A percentile compares a stretch with the other conserved stretches of the same genome.
Evolutionary conservation across 1,140 invertebrate genomes (phyloP).

Genomic region (Lasioglossum albipes): DNA sequence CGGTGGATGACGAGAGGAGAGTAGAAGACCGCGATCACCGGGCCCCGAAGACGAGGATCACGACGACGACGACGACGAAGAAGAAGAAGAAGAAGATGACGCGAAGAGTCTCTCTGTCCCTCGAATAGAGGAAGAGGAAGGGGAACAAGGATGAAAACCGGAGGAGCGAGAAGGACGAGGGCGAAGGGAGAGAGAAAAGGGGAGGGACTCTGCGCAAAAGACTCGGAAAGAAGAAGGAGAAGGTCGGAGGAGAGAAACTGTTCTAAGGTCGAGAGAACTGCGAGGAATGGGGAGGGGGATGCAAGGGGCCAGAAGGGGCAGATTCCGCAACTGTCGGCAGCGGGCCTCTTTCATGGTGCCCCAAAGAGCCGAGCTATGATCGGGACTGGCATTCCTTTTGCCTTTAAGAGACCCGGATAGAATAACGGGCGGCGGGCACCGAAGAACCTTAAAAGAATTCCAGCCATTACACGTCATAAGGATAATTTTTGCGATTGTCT

Average conservation of each 20-base stretch:
- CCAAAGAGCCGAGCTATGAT: constrained; percentile 76
- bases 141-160: constrained; percentile 29
- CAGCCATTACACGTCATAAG: constrained; percentile 77
- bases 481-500: constrained; percentile 76
- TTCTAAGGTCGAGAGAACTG: constrained; percentile 56
- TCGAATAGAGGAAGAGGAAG: background rate
- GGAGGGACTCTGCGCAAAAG: background rate
- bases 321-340: constrained; percentile 73
- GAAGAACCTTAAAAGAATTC: constrained; percentile 73
- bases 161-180: too few relatives aligned
- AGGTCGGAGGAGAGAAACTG: constrained; percentile 61
- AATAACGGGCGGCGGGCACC: constrained; percentile 55
- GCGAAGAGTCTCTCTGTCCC: too few relatives aligned
- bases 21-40: constrained; percentile 9
- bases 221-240: constrained; percentile 39
- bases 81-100: background rate
- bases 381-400: constrained; percentile 75
- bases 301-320: constrained; percentile 62
- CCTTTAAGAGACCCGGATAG: constrained; percentile 71
- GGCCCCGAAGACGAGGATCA: constrained; percentile 18
- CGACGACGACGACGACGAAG: constrained; percentile 30
- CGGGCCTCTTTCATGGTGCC: constrained; percentile 67
- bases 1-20: constrained; percentile 57
- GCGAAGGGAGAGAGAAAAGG: background rate
- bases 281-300: constrained; percentile 48